A percentile compares a stretch with the other conserved stretches of the same genome.
These are phyloP conservation scores for Platyrinchus mystaceus DNA, from an alignment of 2,797 vertebrate species.

Conservation along the genomic window DNA sequence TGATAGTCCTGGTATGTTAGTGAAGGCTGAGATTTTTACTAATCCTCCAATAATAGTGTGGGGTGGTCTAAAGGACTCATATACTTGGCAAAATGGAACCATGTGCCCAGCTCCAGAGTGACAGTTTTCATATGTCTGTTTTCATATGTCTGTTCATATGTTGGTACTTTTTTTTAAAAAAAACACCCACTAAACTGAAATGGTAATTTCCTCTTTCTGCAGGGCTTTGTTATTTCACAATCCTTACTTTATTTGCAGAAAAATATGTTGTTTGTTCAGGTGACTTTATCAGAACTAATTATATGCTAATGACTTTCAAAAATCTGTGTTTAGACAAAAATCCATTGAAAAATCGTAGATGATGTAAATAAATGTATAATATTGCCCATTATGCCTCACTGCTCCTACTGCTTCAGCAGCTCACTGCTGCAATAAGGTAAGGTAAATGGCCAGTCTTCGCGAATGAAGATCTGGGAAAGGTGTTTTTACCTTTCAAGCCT, in stretches of 20 bases:
- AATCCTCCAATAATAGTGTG: background rate
- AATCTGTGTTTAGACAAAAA: background rate
- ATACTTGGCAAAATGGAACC: fast-evolving
- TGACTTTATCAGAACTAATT: background rate
- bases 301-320: background rate
- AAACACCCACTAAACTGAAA: background rate
- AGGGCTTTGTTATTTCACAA: background rate
- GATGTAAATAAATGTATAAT: background rate
- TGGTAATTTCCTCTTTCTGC: background rate
- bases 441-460: no score
- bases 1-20: background rate
- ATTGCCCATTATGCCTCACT: background rate
- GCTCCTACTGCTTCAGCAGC: background rate
- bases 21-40: background rate
- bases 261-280: background rate
- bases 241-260: background rate
- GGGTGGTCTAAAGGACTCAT: background rate
- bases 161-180: background rate
- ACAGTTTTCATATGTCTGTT: background rate
- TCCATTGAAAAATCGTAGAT: background rate
- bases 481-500: no score
- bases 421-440: background rate
- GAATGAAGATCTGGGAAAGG: no score
- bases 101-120: fast-evolving
- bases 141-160: background rate